phyloP scores from a whole-genome alignment of 2,797 vertebrate genomes.

The Ceyx erithaca region DNA sequence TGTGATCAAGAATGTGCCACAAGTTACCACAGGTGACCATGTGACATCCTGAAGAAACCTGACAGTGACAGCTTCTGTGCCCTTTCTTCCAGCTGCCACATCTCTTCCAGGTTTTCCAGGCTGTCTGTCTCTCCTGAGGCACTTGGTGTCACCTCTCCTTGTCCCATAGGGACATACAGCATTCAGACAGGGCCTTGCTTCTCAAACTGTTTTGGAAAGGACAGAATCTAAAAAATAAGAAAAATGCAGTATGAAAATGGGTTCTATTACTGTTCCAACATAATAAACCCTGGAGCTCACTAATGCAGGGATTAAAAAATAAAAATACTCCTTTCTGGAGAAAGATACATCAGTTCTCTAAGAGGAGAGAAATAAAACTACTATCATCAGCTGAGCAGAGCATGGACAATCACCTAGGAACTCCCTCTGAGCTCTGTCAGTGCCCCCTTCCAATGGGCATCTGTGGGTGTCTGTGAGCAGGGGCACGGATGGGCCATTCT shows the following conservation, averaged over 20 bases:
- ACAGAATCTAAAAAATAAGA: neutral
- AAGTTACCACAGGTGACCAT: neutral
- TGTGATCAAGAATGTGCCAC: neutral
- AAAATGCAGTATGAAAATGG: neutral
- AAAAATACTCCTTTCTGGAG: neutral
- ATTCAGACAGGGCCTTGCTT: neutral
- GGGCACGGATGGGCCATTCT: accelerated
- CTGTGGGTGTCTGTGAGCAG: accelerated
- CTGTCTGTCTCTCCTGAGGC: neutral
- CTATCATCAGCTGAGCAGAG: neutral
- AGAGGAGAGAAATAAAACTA: neutral
- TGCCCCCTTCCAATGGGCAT: neutral
- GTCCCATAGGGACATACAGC: accelerated
- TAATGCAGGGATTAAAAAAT: neutral
- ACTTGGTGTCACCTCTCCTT: neutral
- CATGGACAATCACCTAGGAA: neutral
- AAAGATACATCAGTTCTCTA: neutral
- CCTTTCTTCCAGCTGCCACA: neutral
- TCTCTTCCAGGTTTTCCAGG: neutral
- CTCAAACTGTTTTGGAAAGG: neutral
- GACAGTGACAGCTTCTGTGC: neutral
- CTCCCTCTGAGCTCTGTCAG: neutral
- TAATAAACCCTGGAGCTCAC: neutral
- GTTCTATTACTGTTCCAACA: neutral
- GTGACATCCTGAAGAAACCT: neutral